Conservation (phyloP, 2,888 invertebrate genomes). For the Aethes cnicana region DNA sequence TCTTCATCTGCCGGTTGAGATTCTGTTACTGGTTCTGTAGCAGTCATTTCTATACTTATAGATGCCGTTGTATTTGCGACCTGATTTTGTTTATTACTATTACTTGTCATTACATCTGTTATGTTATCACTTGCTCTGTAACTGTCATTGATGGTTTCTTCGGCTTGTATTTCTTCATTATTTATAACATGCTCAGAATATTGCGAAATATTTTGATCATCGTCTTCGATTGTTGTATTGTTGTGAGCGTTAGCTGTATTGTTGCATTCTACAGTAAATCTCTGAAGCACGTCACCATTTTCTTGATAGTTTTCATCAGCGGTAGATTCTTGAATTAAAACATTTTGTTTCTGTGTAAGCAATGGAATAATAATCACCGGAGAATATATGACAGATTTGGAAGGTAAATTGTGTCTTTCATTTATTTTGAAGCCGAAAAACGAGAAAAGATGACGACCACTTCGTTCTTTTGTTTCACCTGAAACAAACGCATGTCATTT, state of each 20-base stretch:
- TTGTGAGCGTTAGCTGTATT: constrained; percentile 13
- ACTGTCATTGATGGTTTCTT: constrained; percentile 5
- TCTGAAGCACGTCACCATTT: constrained; percentile 37
- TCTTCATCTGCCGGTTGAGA: background rate
- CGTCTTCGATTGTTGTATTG: constrained; percentile 11
- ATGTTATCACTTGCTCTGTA: constrained; percentile 22
- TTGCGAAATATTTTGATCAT: background rate
- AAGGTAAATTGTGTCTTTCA: constrained; percentile 40
- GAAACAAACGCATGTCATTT: constrained; percentile 28
- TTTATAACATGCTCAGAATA: constrained; percentile 35
- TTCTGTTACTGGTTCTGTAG: constrained; percentile 26
- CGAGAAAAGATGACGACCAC: constrained; percentile 39
- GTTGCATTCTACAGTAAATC: constrained; percentile 35
- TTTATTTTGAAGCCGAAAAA: constrained; percentile 47
- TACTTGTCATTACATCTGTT: background rate
- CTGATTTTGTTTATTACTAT: background rate
- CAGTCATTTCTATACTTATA: constrained; percentile 13
- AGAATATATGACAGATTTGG: constrained; percentile 41
- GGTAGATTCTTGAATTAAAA: constrained; percentile 40
- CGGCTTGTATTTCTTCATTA: constrained; percentile 7
- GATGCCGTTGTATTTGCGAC: constrained; percentile 30
- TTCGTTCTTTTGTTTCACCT: constrained; percentile 38
- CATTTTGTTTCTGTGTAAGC: constrained; percentile 47
- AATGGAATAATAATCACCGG: constrained; percentile 48
- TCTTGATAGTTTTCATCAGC: constrained; percentile 42